Conservation (phyloP, 53 echinoderm and acorn worm species). For the Holothuria leucospilota region DNA sequence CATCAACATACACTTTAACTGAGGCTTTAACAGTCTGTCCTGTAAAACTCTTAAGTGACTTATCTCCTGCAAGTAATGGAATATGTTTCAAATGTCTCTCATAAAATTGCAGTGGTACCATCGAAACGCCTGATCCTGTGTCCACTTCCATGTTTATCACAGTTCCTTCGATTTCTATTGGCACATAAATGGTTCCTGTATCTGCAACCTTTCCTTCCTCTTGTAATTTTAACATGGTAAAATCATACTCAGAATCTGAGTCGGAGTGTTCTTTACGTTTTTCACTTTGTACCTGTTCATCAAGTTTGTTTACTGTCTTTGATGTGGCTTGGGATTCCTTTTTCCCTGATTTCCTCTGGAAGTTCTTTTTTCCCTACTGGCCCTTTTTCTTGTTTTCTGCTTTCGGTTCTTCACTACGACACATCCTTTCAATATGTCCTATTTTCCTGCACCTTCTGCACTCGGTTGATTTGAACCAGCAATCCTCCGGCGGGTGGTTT, state of each 20-base stretch:
- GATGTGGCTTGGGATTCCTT: not conserved
- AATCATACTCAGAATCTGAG: constrained; percentile 9
- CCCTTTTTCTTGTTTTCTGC: too few relatives aligned
- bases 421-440: too few relatives aligned
- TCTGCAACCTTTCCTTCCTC: too few relatives aligned
- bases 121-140: constrained; percentile 45
- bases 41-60: constrained; percentile 51
- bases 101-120: constrained; percentile 23
- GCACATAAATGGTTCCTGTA: too few relatives aligned
- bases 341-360: not conserved
- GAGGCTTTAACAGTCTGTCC: constrained; percentile 41
- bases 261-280: not conserved
- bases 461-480: constrained; percentile 16
- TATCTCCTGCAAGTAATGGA: constrained; percentile 30
- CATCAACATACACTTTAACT: constrained; percentile 55
- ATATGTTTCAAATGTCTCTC: constrained; percentile 21
- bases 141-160: constrained; percentile 40
- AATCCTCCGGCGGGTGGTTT: constrained; percentile 9
- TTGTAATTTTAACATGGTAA: too few relatives aligned
- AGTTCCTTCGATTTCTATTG: not conserved
- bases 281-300: not conserved
- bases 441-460: too few relatives aligned
- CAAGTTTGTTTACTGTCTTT: constrained; percentile 17
- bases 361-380: too few relatives aligned
- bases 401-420: too few relatives aligned